Evolutionary conservation across 2,113 vertebrate species (phyloP).

Genomic region (Pseudolaguvia tuberculata): DNA sequence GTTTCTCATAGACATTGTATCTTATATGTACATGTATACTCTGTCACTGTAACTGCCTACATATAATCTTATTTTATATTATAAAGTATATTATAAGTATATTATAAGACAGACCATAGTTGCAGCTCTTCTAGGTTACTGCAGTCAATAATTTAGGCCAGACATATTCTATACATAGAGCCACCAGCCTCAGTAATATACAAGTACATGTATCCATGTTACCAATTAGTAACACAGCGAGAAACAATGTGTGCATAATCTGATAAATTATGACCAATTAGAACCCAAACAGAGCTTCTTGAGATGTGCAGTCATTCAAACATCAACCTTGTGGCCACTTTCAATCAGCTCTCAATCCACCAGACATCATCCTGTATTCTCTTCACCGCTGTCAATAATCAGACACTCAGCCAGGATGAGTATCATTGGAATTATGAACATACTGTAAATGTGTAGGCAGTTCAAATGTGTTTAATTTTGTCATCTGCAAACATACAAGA

Average conservation of each 20-base stretch:
- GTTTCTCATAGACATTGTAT: background rate
- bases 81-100: too few relatives aligned
- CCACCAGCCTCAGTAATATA: slow-evolving; percentile 62
- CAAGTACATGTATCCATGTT: slow-evolving; percentile 43
- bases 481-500: background rate
- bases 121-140: too few relatives aligned
- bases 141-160: slow-evolving; percentile 64
- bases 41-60: too few relatives aligned
- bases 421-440: slow-evolving; percentile 22
- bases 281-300: background rate
- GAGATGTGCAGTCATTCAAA: slow-evolving; percentile 1
- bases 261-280: slow-evolving; percentile 8
- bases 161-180: slow-evolving; percentile 53
- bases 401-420: background rate
- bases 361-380: slow-evolving; percentile 5
- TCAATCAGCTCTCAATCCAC: slow-evolving; percentile 10
- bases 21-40: too few relatives aligned
- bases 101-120: too few relatives aligned
- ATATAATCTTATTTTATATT: too few relatives aligned
- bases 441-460: slow-evolving; percentile 20
- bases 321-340: too few relatives aligned
- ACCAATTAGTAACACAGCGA: slow-evolving; percentile 44
- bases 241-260: background rate
- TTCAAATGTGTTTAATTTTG: background rate
- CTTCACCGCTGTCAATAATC: background rate